These are phyloP conservation scores for Eupithecia subumbrata DNA, from an alignment of 2,888 invertebrate genomes.

Conservation along the genomic window DNA sequence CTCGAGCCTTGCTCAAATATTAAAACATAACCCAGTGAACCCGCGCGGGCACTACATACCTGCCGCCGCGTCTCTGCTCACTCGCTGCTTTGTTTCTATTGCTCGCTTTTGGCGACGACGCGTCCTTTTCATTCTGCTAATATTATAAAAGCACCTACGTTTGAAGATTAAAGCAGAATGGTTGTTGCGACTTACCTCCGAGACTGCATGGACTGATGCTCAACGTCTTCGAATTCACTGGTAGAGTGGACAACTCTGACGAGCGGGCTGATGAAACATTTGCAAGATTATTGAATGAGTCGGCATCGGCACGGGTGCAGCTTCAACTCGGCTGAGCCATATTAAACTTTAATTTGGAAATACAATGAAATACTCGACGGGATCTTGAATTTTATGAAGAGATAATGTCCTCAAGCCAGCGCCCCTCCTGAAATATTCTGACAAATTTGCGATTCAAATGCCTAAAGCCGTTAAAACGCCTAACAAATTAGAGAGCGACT, in stretches of 20 bases:
- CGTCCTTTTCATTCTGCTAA: slow-evolving; percentile 18
- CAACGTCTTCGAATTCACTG: not conserved
- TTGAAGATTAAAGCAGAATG: not conserved
- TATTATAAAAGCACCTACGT: not conserved
- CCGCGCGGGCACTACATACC: not conserved
- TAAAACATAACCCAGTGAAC: slow-evolving; percentile 63
- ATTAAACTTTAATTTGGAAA: slow-evolving; percentile 72
- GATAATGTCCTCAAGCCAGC: slow-evolving; percentile 79
- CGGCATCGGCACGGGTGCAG: slow-evolving; percentile 25
- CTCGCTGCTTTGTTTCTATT: slow-evolving; percentile 20
- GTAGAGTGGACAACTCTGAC: not conserved
- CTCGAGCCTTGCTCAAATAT: slow-evolving; percentile 73
- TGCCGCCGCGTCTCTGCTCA: slow-evolving; percentile 23
- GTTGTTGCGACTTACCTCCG: not conserved
- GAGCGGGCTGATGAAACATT: slow-evolving; percentile 12
- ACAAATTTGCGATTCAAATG: slow-evolving; percentile 84
- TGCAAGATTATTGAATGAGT: slow-evolving; percentile 29
- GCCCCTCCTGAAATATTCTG: slow-evolving; percentile 81
- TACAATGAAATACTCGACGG: slow-evolving; percentile 76
- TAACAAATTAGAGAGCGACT: slow-evolving; percentile 83
- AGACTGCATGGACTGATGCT: not conserved
- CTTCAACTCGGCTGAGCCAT: slow-evolving; percentile 52
- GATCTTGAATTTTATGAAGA: slow-evolving; percentile 83
- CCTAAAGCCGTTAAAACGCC: slow-evolving; percentile 83
- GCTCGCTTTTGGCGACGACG: slow-evolving; percentile 19